A percentile compares a stretch with the other conserved stretches of the same genome.
phyloP scores from a whole-genome alignment of 2,113 vertebrate genomes.

The Hippopotamus amphibius region DNA sequence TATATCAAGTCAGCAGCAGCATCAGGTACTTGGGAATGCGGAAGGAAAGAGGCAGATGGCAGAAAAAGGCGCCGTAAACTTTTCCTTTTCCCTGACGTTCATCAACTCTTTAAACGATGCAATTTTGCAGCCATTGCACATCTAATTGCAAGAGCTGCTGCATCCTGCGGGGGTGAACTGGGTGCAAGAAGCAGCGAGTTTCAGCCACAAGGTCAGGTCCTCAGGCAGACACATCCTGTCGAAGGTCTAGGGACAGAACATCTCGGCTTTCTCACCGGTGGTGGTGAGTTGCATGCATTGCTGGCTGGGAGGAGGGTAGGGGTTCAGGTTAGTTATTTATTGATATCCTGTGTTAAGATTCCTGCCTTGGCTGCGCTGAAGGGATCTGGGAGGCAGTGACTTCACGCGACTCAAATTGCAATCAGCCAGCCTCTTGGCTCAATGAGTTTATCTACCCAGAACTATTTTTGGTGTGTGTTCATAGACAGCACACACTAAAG shows the following conservation, averaged over 20 bases:
- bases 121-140: neutral
- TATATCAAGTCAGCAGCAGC: neutral
- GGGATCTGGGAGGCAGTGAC: conserved; percentile 49
- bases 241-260: neutral
- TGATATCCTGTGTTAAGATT: neutral
- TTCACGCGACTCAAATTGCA: conserved; percentile 60
- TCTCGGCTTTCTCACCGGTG: neutral
- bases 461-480: conserved; percentile 80
- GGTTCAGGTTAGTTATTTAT: conserved; percentile 16
- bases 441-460: neutral
- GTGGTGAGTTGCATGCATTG: neutral
- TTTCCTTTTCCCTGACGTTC: neutral
- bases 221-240: neutral
- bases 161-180: neutral
- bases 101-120: neutral
- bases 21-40: neutral
- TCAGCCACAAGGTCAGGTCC: neutral
- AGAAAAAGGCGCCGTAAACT: neutral
- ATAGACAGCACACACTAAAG: conserved; percentile 74
- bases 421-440: conserved; percentile 60
- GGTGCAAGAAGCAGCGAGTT: neutral
- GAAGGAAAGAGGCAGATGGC: neutral
- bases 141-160: neutral
- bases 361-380: conserved; percentile 40
- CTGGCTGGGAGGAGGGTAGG: neutral